Conservation (phyloP, 1,140 invertebrate species). For the Polyergus mexicanus region DNA sequence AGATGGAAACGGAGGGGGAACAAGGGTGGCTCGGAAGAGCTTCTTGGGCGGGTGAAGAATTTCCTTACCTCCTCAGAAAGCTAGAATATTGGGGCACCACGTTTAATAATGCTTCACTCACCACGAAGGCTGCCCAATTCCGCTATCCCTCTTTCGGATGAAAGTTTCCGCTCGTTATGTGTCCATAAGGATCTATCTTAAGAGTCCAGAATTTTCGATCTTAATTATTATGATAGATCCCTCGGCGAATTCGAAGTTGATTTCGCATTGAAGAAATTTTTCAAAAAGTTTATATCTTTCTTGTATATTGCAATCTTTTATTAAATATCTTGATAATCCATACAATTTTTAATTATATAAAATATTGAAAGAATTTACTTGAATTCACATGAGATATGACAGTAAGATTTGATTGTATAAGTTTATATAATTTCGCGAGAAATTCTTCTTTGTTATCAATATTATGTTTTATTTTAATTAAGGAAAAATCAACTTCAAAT, state of each 20-base stretch:
- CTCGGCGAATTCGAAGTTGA: neutral
- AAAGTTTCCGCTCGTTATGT: constrained; percentile 21
- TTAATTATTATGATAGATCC: constrained; percentile 32
- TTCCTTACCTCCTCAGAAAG: constrained; percentile 87
- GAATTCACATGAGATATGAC: neutral
- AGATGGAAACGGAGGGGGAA: constrained; percentile 82
- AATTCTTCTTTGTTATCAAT: neutral
- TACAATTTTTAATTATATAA: neutral
- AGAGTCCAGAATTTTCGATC: constrained; percentile 17
- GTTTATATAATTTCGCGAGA: neutral
- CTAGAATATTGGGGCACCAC: constrained; percentile 86
- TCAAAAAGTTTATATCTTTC: neutral
- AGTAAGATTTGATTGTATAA: neutral
- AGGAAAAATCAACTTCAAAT: constrained; percentile 18
- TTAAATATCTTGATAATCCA: constrained; percentile 3
- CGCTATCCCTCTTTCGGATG: constrained; percentile 43
- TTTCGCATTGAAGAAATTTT: constrained; percentile 16
- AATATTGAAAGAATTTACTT: neutral
- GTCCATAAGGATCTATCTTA: neutral
- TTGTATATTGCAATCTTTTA: neutral
- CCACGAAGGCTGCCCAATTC: constrained; percentile 71
- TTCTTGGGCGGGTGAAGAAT: constrained; percentile 84
- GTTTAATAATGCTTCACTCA: constrained; percentile 84
- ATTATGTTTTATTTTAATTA: neutral
- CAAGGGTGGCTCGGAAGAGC: constrained; percentile 85